phyloP scores from a whole-genome alignment of 2,888 invertebrate genomes.

The Oithona nana region DNA sequence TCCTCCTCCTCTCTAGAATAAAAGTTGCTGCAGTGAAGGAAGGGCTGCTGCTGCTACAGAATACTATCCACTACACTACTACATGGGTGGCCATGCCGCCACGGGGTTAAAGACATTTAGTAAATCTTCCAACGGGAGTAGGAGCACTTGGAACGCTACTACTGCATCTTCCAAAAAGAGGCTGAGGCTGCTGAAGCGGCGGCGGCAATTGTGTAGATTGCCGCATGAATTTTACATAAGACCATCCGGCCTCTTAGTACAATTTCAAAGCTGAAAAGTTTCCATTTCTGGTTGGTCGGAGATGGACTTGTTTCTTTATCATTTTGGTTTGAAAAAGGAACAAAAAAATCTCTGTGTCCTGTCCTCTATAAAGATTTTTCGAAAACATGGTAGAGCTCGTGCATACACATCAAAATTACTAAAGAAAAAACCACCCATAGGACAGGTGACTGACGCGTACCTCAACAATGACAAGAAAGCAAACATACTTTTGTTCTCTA shows the following conservation, averaged over 20 bases:
- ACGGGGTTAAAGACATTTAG: neutral
- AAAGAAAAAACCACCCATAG: too few relatives aligned
- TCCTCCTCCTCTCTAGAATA: neutral
- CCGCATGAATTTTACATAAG: neutral
- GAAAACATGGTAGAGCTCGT: too few relatives aligned
- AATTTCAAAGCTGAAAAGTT: neutral
- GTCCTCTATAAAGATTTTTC: too few relatives aligned
- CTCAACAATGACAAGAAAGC: too few relatives aligned
- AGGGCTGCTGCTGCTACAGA: too few relatives aligned
- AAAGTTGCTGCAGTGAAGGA: neutral
- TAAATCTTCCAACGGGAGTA: neutral
- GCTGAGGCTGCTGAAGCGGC: too few relatives aligned
- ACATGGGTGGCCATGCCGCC: neutral
- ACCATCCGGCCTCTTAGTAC: neutral
- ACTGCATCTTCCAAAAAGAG: neutral
- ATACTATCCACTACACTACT: neutral
- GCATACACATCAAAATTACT: too few relatives aligned
- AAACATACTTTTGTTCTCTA: too few relatives aligned
- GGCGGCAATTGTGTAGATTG: neutral
- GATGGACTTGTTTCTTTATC: neutral
- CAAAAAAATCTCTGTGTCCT: neutral
- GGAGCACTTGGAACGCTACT: neutral
- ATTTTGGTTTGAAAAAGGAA: neutral
- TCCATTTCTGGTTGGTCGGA: neutral
- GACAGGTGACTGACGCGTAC: too few relatives aligned